Evolutionary conservation across 2,797 vertebrate species (phyloP).

Genomic region (Poliocrania exsul): DNA sequence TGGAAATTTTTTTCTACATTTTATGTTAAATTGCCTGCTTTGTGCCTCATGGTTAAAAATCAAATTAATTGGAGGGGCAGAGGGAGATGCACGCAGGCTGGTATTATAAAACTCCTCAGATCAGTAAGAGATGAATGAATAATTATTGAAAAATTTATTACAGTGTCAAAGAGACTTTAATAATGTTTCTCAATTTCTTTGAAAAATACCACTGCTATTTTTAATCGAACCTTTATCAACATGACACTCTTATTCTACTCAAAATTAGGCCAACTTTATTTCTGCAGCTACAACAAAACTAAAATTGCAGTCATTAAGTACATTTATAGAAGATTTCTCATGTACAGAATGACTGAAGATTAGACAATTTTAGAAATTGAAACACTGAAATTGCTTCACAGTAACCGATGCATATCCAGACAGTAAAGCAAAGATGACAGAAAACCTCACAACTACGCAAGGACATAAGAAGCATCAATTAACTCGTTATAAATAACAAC

Average conservation of each 20-base stretch:
- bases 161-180: background rate
- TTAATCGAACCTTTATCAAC: background rate
- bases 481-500: background rate
- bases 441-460: constrained; percentile 4
- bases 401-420: constrained; percentile 27
- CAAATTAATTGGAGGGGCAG: background rate
- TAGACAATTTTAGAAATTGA: constrained; percentile 9
- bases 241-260: background rate
- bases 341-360: constrained; percentile 22
- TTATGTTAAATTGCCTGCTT: background rate
- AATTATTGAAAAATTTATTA: background rate
- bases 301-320: constrained; percentile 4
- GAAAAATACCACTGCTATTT: background rate
- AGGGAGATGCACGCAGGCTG: background rate
- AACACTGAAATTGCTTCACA: constrained; percentile 48
- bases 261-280: background rate
- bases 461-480: constrained; percentile 19
- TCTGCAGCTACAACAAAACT: background rate
- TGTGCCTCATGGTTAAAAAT: background rate
- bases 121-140: background rate
- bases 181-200: background rate
- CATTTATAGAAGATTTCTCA: constrained; percentile 4
- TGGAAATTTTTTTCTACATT: background rate
- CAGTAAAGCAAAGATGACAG: constrained; percentile 36
- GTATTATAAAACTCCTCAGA: background rate